Percentiles rank a stretch among this genome's conserved stretches.
Evolutionary conservation across 2,797 vertebrate species (phyloP).

Genomic region (Gymnopithys bicolor): DNA sequence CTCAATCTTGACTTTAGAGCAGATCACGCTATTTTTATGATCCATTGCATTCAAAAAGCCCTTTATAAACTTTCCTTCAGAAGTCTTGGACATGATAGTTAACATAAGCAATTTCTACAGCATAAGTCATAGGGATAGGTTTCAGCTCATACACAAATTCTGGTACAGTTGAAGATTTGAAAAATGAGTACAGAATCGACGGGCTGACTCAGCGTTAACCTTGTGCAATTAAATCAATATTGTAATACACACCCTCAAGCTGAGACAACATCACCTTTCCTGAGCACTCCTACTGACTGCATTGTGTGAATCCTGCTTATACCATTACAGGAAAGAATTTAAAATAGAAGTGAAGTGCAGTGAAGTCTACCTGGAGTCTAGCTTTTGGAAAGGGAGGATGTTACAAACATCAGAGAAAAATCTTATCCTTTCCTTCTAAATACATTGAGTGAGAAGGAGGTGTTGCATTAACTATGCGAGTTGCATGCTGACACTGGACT

Average conservation of each 20-base stretch:
- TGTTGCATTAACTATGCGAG: background rate
- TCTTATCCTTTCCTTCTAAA: background rate
- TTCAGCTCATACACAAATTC: constrained; percentile 19
- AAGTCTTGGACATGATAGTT: background rate
- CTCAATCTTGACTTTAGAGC: background rate
- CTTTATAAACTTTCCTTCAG: background rate
- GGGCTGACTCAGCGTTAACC: constrained; percentile 37
- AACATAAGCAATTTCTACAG: constrained; percentile 4
- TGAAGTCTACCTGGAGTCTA: background rate
- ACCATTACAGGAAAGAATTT: background rate
- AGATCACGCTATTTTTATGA: background rate
- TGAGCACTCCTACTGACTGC: background rate
- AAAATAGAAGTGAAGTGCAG: background rate
- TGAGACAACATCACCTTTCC: constrained; percentile 29
- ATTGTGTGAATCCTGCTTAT: background rate
- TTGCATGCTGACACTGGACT: background rate
- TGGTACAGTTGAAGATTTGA: constrained; percentile 34
- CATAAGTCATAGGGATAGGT: background rate
- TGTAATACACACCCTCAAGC: constrained; percentile 26
- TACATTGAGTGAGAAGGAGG: background rate
- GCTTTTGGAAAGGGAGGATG: background rate
- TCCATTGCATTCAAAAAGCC: background rate
- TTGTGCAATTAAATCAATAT: constrained; percentile 51
- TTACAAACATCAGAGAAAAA: background rate
- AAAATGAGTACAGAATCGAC: constrained; percentile 29